Evolutionary conservation across 1,140 invertebrate species (phyloP), one percentile per base, ranked within the genome.

Genomic region (Conopomorpha cramerella): DNA sequence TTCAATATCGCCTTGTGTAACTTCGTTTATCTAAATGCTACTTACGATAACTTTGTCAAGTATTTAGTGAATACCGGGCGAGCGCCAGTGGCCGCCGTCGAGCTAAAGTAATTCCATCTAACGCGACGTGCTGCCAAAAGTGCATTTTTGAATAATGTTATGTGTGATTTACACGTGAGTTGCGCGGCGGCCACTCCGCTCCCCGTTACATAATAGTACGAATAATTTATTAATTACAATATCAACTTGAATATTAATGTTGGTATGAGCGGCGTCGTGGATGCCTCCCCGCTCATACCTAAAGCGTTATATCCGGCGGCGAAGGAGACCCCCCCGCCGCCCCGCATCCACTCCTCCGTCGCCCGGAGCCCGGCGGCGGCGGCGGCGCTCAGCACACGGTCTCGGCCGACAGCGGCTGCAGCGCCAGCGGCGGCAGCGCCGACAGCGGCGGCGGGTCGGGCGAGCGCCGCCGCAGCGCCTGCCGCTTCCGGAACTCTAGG

Each of bases 401-500:
- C 43, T 63, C 64, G 35, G 57, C 57, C 40, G 58, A 54, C 15
- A 46, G 53, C 29, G 45, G 48, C 40, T 51, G 48, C 26, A 45
- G 86, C 82, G n/a, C 63, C 54, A 84, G 82, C 19, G 89, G 88
- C 58, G 93, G 91, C 34, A 90, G 78, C 44, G 59, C 82, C 68
- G 91, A 78, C 88, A 91, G 46, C 83, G 51, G 31, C 41, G 53
- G 50, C 38, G 67, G 57, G 38, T 90, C 87, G 6, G 78, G 77
- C 60, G 85, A 83, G 47, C 84, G 78, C 41, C 84, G 72, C 30
- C 87, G 77, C 62, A 86, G 82, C 29, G 91, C 91, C 65, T 95
- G 93, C 25, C 92, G 81, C 53, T 92, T 88, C 35, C 93, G 83
- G 73, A 95, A 96, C 61, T 94, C 89, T 61, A 95, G 87, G 72